Base-by-base conservation (phyloP, 2,113 vertebrate species). In the Aix galericulata region DNA sequence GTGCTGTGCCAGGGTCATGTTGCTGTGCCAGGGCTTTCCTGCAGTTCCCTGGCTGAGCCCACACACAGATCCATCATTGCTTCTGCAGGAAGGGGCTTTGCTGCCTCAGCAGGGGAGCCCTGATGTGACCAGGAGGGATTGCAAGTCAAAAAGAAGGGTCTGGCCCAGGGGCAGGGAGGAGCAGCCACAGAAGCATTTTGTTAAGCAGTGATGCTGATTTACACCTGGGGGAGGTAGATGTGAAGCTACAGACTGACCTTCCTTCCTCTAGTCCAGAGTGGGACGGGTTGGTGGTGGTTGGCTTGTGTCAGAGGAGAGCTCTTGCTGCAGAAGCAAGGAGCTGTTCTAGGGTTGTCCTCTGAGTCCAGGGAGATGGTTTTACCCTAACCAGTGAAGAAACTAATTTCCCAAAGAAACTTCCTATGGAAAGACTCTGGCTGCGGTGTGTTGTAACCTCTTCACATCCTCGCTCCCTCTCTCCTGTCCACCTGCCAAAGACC, bases 161-260 rank as follows among this genome's bases (percentile, higher is more conserved):
- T 71, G 32, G 2, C 46, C 46, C 18, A 44, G 29, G 77, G 44
- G 56, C 77, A 53, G 46, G 84, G 63, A 48, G 11, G 23, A n/a
- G 53, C 46, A 40, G 17, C 58, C n/a, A 9, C 46, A 58, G 52
- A 9, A 38, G 3, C 1, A 0, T 23, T 84, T 34, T 32, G 34
- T 73, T 15, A 36, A 60, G 74, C 78, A 42, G n/a, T 7, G 63
- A 11, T 62, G 60, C 32, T 78, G 68, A 3, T 93, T 22, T 23
- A 9, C 66, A 55, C 32, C 55, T 6, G 0, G 29, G 38, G 22
- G 52, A 55, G 46, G 34, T 38, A 73, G 27, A 6, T 9, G 1
- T 1, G 29, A 25, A 69, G 22, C 26, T 32, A 17, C 48, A 66
- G 69, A 13, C n/a, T 13, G 4, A 56, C 0, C 0, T 59, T 87